phyloP scores from a whole-genome alignment of 2,888 invertebrate species.

The Molanna angustata region DNA sequence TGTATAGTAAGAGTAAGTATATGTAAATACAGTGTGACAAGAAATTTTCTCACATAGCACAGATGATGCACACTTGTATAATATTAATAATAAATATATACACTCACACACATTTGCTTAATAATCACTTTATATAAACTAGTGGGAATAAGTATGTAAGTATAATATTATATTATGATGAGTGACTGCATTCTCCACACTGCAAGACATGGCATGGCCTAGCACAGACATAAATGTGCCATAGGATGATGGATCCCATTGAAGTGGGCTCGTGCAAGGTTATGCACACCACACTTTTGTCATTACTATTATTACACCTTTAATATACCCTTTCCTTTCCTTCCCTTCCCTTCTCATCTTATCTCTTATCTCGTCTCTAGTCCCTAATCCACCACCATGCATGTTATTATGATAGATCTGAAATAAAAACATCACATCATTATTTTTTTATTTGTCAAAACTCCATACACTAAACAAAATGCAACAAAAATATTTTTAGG shows the following conservation, averaged over 20 bases:
- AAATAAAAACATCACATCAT: constrained; percentile 11
- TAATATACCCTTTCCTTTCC: not conserved
- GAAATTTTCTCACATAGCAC: constrained; percentile 1
- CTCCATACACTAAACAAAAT: not conserved
- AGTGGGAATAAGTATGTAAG: constrained; percentile 26
- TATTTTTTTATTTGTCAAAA: not conserved
- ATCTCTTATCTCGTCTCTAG: constrained; percentile 3
- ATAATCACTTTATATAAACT: constrained; percentile 20
- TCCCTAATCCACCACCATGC: constrained; percentile 9
- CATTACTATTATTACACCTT: not conserved
- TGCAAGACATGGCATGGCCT: too few relatives aligned
- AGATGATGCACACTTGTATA: not conserved
- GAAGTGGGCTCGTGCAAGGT: too few relatives aligned
- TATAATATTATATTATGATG: constrained; percentile 25
- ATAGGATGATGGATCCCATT: too few relatives aligned
- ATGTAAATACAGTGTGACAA: constrained; percentile 5
- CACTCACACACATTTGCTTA: constrained; percentile 20
- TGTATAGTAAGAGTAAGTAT: too few relatives aligned
- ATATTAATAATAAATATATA: constrained; percentile 21
- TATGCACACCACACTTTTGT: not conserved
- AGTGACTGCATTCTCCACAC: constrained; percentile 13
- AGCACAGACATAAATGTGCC: too few relatives aligned
- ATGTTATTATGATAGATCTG: constrained; percentile 32
- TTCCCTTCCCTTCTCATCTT: too few relatives aligned
- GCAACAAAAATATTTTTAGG: not conserved